Percentiles rank a stretch among this genome's conserved stretches.
These are phyloP conservation scores for Trachelus stipa DNA, from an alignment of 2,888 invertebrate species.

Conservation along the genomic window DNA sequence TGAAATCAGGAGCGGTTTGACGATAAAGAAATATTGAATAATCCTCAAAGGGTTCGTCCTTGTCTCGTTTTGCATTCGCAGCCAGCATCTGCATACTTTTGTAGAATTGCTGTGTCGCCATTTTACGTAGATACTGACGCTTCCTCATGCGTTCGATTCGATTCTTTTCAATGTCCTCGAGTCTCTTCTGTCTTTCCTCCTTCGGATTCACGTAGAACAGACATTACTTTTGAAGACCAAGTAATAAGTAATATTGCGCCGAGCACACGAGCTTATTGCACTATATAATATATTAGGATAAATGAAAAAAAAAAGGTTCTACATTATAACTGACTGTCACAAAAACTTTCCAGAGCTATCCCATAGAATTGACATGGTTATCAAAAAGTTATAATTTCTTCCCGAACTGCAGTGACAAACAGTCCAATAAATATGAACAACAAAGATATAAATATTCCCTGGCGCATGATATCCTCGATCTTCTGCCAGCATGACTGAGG, in stretches of 20 bases:
- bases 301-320: not conserved
- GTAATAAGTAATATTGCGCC: conserved; percentile 6
- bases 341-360: not conserved
- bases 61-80: conserved; percentile 76
- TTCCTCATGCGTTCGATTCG: conserved; percentile 75
- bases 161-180: conserved; percentile 80
- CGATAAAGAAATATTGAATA: conserved; percentile 88
- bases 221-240: conserved; percentile 30
- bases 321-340: conserved; percentile 10
- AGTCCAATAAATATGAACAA: conserved; percentile 57
- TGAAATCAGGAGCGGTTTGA: conserved; percentile 86
- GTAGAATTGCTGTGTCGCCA: conserved; percentile 84
- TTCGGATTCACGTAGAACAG: conserved; percentile 57
- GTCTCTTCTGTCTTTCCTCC: conserved; percentile 80
- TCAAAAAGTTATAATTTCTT: conserved; percentile 35
- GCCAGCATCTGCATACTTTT: conserved; percentile 89
- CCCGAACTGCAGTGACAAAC: conserved; percentile 44
- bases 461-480: conserved; percentile 52
- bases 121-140: conserved; percentile 77
- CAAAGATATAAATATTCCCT: conserved; percentile 55
- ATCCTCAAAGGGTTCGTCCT: conserved; percentile 81
- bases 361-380: not conserved
- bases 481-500: conserved; percentile 58
- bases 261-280: not conserved
- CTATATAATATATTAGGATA: not conserved